Percentiles rank a stretch among this genome's conserved stretches.
Evolutionary conservation across 2,888 invertebrate species (phyloP).

Genomic region (Rhogogaster chlorosoma): DNA sequence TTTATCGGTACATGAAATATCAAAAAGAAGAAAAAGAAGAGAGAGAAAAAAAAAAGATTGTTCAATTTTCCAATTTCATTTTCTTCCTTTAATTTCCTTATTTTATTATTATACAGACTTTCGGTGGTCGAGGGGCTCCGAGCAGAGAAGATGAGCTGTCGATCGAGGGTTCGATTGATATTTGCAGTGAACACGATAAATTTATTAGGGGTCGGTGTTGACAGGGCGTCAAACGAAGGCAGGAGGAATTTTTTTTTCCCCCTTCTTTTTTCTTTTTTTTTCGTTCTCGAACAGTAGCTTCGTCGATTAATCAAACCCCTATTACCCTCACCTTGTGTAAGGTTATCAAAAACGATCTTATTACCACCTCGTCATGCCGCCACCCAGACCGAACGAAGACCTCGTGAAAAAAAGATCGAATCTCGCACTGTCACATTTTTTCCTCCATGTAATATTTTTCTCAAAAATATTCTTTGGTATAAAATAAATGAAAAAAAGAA

Average conservation of each 20-base stretch:
- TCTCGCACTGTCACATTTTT: neutral
- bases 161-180: conserved; percentile 30
- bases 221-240: conserved; percentile 39
- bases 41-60: too few species aligned
- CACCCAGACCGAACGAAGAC: neutral
- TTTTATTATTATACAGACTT: neutral
- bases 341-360: conserved; percentile 43
- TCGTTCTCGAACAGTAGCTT: conserved; percentile 14
- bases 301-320: conserved; percentile 45
- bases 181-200: conserved; percentile 35
- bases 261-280: neutral
- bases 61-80: neutral
- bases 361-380: conserved; percentile 14
- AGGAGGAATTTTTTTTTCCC: neutral
- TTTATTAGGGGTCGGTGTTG: conserved; percentile 42
- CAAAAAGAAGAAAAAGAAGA: neutral
- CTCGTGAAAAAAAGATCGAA: neutral
- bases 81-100: neutral
- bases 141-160: neutral
- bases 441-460: neutral
- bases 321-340: conserved; percentile 35
- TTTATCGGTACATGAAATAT: neutral
- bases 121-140: neutral
- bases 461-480: neutral
- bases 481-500: neutral